Base-by-base conservation (phyloP, 2,888 invertebrate genomes). In the Ochlodes sylvanus region DNA sequence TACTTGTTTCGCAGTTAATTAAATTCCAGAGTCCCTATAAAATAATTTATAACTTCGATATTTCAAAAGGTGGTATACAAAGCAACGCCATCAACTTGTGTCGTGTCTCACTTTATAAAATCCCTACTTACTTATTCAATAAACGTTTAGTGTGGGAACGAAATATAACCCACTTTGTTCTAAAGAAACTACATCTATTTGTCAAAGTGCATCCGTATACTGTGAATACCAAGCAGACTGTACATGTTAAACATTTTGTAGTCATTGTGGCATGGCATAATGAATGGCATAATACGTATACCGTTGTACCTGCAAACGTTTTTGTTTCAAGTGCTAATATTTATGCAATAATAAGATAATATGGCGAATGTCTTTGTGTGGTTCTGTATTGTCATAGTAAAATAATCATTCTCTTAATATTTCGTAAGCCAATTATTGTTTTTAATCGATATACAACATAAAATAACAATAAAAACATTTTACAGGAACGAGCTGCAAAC, bases 121-220 rank as follows among this genome's bases (percentile, higher is more conserved):
- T 82, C 81, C 75, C 85, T 81, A 75, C 81, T 90, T 90, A 84
- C 85, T 85, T 88, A 92, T 91, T 91, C 90, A 89, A 89, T 87
- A 87, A 89, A 79, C 90, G 90, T 90, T 83, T 84, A 82, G 79
- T 85, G 87, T 86, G 88, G 87, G 89, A 89, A 87, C 86, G 86
- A 89, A 85, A 90, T 87, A 87, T 90, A 87, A 84, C 86, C 89
- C 85, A 87, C 86, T 88, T 87, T 88, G 86, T 88, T 87, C 83
- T 76, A 79, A 83, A 88, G 86, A 83, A 89, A 87, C 86, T 87
- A 85, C 87, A 79, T 80, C 85, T 85, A 87, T 90, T 90, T 88
- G 83, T 90, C 88, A 87, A 82, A 77, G 82, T 83, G 85, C 86
- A 86, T 84, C 83, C 86, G 82, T 87, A 88, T 87, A 85, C 84